Conservation (phyloP, 2,888 invertebrate genomes). For the Globia sparganii region DNA sequence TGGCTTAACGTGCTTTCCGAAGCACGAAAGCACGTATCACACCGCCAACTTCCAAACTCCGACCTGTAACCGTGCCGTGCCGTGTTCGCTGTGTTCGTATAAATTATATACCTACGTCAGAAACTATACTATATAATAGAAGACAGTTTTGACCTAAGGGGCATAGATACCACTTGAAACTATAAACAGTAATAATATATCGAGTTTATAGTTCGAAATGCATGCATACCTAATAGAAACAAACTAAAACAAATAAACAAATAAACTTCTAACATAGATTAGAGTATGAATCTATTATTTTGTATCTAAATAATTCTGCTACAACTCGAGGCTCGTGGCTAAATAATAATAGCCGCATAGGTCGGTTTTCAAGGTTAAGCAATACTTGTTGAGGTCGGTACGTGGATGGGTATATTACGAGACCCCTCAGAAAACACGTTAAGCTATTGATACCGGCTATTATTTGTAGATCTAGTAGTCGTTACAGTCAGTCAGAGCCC, state of each 20-base stretch:
- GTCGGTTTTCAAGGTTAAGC: background rate
- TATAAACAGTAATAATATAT: constrained; percentile 28
- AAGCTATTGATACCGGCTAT: background rate
- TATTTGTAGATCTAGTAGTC: background rate
- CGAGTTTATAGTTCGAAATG: constrained; percentile 27
- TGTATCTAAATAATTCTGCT: background rate
- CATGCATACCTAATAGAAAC: constrained; percentile 20
- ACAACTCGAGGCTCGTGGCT: background rate
- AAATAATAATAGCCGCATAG: background rate
- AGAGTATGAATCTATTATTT: background rate
- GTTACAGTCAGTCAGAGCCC: background rate
- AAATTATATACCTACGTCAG: background rate
- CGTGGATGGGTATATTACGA: background rate
- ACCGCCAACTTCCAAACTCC: too few species aligned
- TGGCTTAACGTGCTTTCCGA: too few species aligned
- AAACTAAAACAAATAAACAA: too few species aligned
- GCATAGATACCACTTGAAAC: constrained; percentile 16
- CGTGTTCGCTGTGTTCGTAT: too few species aligned
- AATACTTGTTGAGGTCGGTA: background rate
- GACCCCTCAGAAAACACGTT: background rate
- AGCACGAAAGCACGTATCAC: too few species aligned
- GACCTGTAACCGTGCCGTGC: too few species aligned
- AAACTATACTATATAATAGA: background rate
- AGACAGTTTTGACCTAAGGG: background rate
- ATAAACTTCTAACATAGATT: background rate